Percentiles rank a stretch among this genome's conserved stretches.
Evolutionary conservation across 2,113 vertebrate genomes (phyloP).

Genomic region (Falcunculus frontatus): DNA sequence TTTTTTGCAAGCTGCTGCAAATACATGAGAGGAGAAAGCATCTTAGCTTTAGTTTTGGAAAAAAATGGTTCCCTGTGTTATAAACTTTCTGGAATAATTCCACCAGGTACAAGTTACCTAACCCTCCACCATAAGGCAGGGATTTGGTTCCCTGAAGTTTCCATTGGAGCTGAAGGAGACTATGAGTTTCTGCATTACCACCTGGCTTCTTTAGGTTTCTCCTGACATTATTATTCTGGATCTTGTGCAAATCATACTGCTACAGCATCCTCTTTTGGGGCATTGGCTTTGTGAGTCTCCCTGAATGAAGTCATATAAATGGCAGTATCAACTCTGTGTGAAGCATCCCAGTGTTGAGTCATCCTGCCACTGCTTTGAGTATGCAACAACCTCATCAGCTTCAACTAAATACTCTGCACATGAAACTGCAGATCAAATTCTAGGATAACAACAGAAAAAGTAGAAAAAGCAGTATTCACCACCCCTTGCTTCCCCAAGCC

Average conservation of each 20-base stretch:
- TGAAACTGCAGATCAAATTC: background rate
- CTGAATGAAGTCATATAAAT: background rate
- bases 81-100: background rate
- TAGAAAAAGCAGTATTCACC: background rate
- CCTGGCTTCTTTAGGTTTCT: background rate
- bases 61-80: background rate
- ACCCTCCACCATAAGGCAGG: background rate
- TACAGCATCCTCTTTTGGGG: background rate
- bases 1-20: background rate
- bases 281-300: background rate
- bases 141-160: background rate
- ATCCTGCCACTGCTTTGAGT: background rate
- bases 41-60: background rate
- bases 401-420: background rate
- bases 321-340: background rate
- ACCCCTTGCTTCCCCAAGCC: background rate
- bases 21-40: background rate
- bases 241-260: background rate
- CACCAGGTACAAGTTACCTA: background rate
- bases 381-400: background rate
- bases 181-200: background rate
- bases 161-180: background rate
- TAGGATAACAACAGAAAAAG: background rate
- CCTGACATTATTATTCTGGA: background rate
- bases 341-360: background rate